Evolutionary conservation across 2,888 invertebrate species (phyloP).

Genomic region (Zeuzera pyrina): DNA sequence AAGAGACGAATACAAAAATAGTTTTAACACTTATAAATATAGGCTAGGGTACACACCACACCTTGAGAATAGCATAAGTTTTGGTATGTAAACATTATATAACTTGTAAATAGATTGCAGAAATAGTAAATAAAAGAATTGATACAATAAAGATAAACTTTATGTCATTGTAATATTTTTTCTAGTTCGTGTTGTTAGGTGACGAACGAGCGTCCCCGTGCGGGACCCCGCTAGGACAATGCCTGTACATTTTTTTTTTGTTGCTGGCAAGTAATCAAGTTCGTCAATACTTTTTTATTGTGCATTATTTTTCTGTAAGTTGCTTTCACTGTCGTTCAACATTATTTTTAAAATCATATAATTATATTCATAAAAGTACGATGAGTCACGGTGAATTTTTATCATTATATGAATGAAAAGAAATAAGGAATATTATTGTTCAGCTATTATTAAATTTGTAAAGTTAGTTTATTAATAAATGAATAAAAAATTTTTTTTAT

Average conservation of each 20-base stretch:
- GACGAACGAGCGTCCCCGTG: slow-evolving; percentile 15
- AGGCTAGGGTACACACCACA: slow-evolving; percentile 65
- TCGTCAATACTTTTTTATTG: slow-evolving; percentile 50
- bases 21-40: slow-evolving; percentile 69
- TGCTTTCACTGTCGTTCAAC: slow-evolving; percentile 71
- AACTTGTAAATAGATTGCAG: slow-evolving; percentile 65
- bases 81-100: slow-evolving; percentile 65
- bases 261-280: slow-evolving; percentile 51
- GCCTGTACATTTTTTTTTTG: slow-evolving; percentile 41
- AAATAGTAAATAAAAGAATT: slow-evolving; percentile 61
- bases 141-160: slow-evolving; percentile 65
- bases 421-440: slow-evolving; percentile 74
- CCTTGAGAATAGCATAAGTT: slow-evolving; percentile 67
- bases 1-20: slow-evolving; percentile 67
- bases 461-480: slow-evolving; percentile 75
- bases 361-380: slow-evolving; percentile 69
- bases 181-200: slow-evolving; percentile 40
- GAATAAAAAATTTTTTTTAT: slow-evolving; percentile 57
- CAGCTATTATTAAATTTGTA: slow-evolving; percentile 74
- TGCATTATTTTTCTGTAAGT: slow-evolving; percentile 69
- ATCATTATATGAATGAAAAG: slow-evolving; percentile 71
- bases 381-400: slow-evolving; percentile 64
- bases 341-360: slow-evolving; percentile 71
- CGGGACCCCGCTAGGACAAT: slow-evolving; percentile 25
- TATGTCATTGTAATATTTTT: slow-evolving; percentile 65